A percentile compares a stretch with the other conserved stretches of the same genome.
Conservation (phyloP, 2,113 vertebrate species). For the Raja brachyura region DNA sequence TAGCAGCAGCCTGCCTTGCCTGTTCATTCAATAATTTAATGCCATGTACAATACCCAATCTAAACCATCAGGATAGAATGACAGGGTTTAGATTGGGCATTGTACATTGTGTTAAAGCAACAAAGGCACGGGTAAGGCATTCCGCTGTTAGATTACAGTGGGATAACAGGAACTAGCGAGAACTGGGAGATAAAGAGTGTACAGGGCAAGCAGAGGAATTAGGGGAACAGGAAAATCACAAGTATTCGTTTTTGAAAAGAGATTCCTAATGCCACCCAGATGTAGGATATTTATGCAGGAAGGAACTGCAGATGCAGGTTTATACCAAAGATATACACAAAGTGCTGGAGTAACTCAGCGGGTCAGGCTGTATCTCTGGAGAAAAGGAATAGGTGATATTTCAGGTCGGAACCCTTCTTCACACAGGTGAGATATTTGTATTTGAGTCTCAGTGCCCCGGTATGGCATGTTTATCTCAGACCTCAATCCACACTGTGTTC, state of each 20-base stretch:
- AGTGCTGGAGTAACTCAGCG: no score
- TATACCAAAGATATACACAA: no score
- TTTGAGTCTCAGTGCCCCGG: background rate
- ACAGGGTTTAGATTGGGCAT: background rate
- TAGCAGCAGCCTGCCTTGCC: no score
- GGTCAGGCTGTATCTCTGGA: no score
- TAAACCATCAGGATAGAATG: no score
- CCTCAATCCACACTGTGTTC: background rate
- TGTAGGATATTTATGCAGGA: background rate
- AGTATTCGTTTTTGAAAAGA: no score
- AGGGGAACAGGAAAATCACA: background rate
- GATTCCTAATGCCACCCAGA: background rate
- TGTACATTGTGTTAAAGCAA: background rate
- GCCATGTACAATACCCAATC: no score
- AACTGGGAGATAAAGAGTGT: background rate
- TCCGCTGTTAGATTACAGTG: background rate
- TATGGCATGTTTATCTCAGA: background rate
- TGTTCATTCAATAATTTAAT: no score
- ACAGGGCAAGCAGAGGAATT: background rate
- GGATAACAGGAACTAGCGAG: background rate
- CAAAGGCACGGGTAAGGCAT: background rate
- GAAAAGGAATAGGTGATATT: no score
- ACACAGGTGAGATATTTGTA: no score
- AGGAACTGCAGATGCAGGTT: no score
- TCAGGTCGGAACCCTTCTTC: no score